Evolutionary conservation across 2,888 invertebrate genomes (phyloP).

Genomic region (Stegophylla sp.): DNA sequence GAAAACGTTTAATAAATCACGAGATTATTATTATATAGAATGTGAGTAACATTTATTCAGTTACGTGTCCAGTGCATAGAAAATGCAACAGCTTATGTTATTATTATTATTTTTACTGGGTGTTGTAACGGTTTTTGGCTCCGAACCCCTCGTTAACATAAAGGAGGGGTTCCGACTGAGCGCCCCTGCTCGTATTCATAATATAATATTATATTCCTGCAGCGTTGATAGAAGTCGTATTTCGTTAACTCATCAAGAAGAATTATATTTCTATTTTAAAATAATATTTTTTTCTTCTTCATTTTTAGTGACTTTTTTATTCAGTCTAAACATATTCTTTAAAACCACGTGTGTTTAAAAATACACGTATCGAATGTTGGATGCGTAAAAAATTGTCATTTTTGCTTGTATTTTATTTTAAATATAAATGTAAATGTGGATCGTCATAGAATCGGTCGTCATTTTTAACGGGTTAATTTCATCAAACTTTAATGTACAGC

Average conservation of each 20-base stretch:
- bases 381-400: not conserved
- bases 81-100: constrained; percentile 54
- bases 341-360: not conserved
- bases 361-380: not conserved
- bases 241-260: constrained; percentile 43
- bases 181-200: constrained; percentile 37
- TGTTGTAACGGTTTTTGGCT: constrained; percentile 57
- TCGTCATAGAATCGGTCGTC: not conserved
- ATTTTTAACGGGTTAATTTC: not conserved
- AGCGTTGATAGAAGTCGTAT: constrained; percentile 47
- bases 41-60: not conserved
- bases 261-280: constrained; percentile 27
- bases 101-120: constrained; percentile 56
- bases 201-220: constrained; percentile 8
- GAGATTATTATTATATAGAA: constrained; percentile 28
- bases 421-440: not conserved
- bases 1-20: constrained; percentile 57
- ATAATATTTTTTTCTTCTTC: not conserved
- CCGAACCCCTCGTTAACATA: constrained; percentile 53
- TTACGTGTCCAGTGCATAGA: constrained; percentile 26
- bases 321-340: not conserved
- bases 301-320: not conserved
- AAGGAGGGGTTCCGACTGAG: constrained; percentile 54
- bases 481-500: not conserved
- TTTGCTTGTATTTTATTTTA: not conserved